Evolutionary conservation across 2,888 invertebrate species (phyloP), one percentile per base, ranked within the genome.

Genomic region (Lobophora halterata): DNA sequence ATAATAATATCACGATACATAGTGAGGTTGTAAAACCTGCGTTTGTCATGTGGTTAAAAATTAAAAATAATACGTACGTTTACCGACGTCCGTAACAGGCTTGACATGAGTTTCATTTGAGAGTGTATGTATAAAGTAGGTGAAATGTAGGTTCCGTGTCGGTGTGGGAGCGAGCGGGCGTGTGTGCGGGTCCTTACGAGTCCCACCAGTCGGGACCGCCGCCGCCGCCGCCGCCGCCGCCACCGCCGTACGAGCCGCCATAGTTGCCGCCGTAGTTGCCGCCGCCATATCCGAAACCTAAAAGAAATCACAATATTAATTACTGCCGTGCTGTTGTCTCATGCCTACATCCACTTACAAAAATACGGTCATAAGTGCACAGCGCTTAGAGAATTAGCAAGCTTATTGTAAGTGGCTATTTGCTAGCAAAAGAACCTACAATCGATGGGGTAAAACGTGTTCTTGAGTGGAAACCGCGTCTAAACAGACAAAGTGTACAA

Each of bases 151-250:
- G 29, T 29, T 25, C 3, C 3, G 32, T 37, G 49, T 44, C 50
- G 47, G 51, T 47, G 52, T 46, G 52, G 40, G 39, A 28, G 28
- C 18, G 48, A 33, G 48, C n/a, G n/a, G n/a, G n/a, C n/a, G n/a
- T n/a, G 52, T 42, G 57, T 54, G 63, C 51, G 27, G n/a, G 71
- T n/a, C n/a, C 65, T 74, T 79, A 79, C 52, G 80, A 81, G 79
- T 82, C 79, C 85, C 86, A 86, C 86, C 86, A 86, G 79, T 85
- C 85, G 60, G 75, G 67, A 47, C 85, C 85, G 56, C 82, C 81
- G 72, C 73, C 64, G 58, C 75, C 71, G 71, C 81, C 70, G 72
- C 81, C 89, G 79, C 80, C 85, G 59, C 75, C 73, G 56, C 79
- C 79, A 47, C 86, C 80, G 58, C 80, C 73, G 71, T 82, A 83